Conservation (phyloP, 2,797 vertebrate species). For the Anomalospiza imberbis region DNA sequence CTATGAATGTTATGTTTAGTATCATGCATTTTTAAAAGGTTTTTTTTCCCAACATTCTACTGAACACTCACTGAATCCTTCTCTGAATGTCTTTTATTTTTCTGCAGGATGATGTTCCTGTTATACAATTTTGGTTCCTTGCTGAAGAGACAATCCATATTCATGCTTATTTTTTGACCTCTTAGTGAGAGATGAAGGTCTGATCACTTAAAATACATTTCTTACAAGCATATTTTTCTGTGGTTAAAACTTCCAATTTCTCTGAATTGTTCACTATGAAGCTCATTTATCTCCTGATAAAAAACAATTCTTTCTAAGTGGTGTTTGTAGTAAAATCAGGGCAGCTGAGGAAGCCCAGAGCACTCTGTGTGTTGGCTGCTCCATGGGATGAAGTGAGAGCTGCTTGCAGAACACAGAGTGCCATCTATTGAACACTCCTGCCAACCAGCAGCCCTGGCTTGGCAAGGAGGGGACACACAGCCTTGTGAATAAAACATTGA, state of each 20-base stretch:
- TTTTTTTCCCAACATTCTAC: neutral
- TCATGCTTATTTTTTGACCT: neutral
- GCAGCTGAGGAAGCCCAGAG: neutral
- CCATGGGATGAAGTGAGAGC: neutral
- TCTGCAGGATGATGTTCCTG: neutral
- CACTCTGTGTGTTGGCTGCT: neutral
- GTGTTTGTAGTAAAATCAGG: neutral
- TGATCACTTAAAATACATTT: neutral
- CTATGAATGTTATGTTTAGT: slow-evolving; percentile 48
- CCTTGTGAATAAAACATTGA: neutral
- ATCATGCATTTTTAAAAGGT: slow-evolving; percentile 50
- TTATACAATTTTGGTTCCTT: neutral
- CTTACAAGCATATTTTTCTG: neutral
- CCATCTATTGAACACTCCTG: neutral
- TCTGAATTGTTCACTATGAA: neutral
- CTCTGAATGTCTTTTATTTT: neutral
- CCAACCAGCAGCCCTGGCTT: neutral
- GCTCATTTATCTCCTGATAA: neutral
- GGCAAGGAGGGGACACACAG: neutral
- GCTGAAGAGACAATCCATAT: neutral
- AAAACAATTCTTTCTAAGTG: neutral
- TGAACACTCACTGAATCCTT: neutral
- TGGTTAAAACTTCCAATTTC: neutral
- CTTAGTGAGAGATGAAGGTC: neutral
- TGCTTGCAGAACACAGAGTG: neutral